Percentiles rank a stretch among this genome's conserved stretches.
These are phyloP conservation scores for Lasioglossum albipes DNA, from an alignment of 1,140 invertebrate genomes.

Conservation along the genomic window DNA sequence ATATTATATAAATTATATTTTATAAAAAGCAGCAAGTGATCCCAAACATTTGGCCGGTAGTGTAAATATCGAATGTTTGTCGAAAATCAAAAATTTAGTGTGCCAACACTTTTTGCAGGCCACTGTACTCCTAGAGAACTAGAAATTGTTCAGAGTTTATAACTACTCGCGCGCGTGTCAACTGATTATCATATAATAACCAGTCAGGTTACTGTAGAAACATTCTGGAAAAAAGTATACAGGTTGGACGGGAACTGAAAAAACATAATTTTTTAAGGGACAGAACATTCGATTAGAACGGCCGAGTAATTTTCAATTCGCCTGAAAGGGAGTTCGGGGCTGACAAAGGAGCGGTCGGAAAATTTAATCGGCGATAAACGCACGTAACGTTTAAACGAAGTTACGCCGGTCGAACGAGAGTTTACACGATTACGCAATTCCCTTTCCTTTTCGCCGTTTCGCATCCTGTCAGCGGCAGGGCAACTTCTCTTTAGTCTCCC, in stretches of 20 bases:
- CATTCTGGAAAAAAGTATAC: too few species aligned
- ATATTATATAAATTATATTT: too few species aligned
- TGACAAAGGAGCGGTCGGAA: neutral
- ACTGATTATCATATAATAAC: neutral
- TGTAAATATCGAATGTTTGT: too few species aligned
- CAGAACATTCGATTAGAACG: neutral
- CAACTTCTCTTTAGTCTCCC: neutral
- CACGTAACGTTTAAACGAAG: constrained; percentile 51
- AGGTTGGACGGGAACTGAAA: too few species aligned
- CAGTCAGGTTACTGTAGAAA: neutral
- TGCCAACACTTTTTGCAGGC: too few species aligned
- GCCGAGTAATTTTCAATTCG: constrained; percentile 16
- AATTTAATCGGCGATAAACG: constrained; percentile 45
- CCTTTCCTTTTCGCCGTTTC: constrained; percentile 44
- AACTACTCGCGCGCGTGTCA: neutral
- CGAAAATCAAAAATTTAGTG: too few species aligned
- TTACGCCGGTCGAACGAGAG: constrained; percentile 40
- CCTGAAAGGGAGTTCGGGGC: neutral
- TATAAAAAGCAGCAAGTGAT: too few species aligned
- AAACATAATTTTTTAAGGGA: too few species aligned
- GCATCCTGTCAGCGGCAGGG: constrained; percentile 43
- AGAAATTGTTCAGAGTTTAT: neutral
- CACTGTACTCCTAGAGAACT: too few species aligned
- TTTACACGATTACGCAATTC: constrained; percentile 51
- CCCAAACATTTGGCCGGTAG: too few species aligned